Percentiles rank a stretch among this genome's conserved stretches.
phyloP scores from a whole-genome alignment of 1,140 invertebrate genomes.

The Drosophila lowei region DNA sequence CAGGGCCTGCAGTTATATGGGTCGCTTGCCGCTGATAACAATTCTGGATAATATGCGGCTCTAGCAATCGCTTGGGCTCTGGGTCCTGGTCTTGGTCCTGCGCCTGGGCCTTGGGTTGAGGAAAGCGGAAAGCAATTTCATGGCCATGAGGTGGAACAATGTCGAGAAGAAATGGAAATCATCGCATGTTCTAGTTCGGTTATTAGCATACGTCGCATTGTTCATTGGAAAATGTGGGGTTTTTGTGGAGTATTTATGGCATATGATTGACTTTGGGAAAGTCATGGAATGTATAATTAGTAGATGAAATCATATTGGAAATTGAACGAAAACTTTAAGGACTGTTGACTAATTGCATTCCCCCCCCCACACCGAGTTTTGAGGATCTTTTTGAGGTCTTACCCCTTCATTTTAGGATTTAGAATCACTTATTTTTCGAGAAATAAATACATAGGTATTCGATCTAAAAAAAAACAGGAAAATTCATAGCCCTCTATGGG shows the following conservation, averaged over 20 bases:
- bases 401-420: too few species aligned
- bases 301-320: too few species aligned
- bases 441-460: too few species aligned
- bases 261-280: neutral
- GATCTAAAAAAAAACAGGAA: too few species aligned
- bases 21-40: constrained; percentile 73
- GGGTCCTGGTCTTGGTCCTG: constrained; percentile 1
- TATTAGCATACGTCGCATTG: constrained; percentile 23
- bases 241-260: neutral
- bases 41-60: constrained; percentile 56
- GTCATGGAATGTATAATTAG: neutral
- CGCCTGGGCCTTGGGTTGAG: constrained; percentile 4
- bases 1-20: constrained; percentile 68
- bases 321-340: too few species aligned
- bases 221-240: neutral
- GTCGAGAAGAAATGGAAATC: constrained; percentile 6
- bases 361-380: too few species aligned
- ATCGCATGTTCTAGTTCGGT: constrained; percentile 8
- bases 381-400: too few species aligned
- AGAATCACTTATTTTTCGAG: too few species aligned
- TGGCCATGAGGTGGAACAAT: constrained; percentile 71
- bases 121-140: constrained; percentile 69
- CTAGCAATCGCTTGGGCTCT: constrained; percentile 25
- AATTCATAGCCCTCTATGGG: too few species aligned
- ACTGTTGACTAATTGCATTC: too few species aligned